phyloP scores from a whole-genome alignment of 2,888 invertebrate species.

The Spilosoma lubricipeda region DNA sequence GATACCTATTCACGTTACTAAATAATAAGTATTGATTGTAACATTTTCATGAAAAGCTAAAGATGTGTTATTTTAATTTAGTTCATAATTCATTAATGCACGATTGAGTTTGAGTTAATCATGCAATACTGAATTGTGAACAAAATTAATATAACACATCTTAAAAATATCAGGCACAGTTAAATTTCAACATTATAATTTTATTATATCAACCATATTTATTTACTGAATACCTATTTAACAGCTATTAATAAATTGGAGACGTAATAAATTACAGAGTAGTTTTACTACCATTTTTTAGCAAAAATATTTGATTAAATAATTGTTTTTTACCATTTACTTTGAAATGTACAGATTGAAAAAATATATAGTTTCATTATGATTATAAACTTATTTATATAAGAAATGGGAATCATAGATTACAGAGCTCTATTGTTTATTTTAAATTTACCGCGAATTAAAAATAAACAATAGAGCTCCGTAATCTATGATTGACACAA shows the following conservation, averaged over 20 bases:
- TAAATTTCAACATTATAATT: neutral
- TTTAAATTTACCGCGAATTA: neutral
- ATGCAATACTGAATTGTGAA: neutral
- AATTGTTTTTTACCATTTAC: neutral
- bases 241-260: neutral
- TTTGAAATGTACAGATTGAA: neutral
- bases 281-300: neutral
- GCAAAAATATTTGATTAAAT: neutral
- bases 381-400: neutral
- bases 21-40: neutral
- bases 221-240: no score
- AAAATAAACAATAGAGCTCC: no score
- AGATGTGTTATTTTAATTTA: no score
- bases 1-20: neutral
- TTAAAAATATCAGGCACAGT: neutral
- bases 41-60: neutral
- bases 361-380: neutral
- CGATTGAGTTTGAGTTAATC: no score
- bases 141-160: no score
- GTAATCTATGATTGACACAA: no score
- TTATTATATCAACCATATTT: neutral
- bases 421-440: neutral
- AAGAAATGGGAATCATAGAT: neutral
- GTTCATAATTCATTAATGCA: no score
- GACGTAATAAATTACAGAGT: neutral